Evolutionary conservation across 35 echinoderm and acorn worm genomes (phyloP).

Genomic region (Acanthaster planci): DNA sequence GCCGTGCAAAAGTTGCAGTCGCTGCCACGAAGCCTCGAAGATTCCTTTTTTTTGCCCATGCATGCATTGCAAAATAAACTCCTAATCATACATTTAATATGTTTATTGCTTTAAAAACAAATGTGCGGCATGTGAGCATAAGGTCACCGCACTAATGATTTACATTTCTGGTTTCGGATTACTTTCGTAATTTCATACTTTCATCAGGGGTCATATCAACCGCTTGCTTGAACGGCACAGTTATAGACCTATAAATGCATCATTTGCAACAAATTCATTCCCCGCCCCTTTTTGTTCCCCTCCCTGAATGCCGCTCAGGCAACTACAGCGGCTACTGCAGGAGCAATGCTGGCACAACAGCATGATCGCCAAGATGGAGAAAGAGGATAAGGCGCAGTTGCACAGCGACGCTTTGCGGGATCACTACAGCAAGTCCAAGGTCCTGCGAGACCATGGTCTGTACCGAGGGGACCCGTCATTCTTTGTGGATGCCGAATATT

Average conservation of each 20-base stretch:
- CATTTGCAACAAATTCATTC: not conserved
- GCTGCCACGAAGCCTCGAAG: too few relatives aligned
- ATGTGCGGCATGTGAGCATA: too few relatives aligned
- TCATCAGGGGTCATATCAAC: too few relatives aligned
- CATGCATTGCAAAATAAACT: too few relatives aligned
- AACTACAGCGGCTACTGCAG: constrained; percentile 64
- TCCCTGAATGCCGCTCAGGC: constrained; percentile 51
- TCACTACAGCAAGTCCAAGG: constrained; percentile 78
- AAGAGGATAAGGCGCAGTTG: constrained; percentile 59
- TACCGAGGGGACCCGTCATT: constrained; percentile 81
- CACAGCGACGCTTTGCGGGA: constrained; percentile 56
- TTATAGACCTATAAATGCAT: not conserved
- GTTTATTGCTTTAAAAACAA: too few relatives aligned
- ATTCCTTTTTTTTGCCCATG: too few relatives aligned
- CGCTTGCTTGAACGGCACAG: not conserved
- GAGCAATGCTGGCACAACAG: constrained; percentile 81
- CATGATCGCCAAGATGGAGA: constrained; percentile 71
- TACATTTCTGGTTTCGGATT: too few relatives aligned
- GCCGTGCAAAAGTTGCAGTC: too few relatives aligned
- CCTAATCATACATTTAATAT: too few relatives aligned
- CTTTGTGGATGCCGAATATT: constrained; percentile 77
- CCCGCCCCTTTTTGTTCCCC: not conserved
- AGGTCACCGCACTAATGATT: too few relatives aligned
- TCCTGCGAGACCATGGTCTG: constrained; percentile 75
- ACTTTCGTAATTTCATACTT: too few relatives aligned